Evolutionary conservation across 1,140 invertebrate genomes (phyloP).

Genomic region (Diprion similis): DNA sequence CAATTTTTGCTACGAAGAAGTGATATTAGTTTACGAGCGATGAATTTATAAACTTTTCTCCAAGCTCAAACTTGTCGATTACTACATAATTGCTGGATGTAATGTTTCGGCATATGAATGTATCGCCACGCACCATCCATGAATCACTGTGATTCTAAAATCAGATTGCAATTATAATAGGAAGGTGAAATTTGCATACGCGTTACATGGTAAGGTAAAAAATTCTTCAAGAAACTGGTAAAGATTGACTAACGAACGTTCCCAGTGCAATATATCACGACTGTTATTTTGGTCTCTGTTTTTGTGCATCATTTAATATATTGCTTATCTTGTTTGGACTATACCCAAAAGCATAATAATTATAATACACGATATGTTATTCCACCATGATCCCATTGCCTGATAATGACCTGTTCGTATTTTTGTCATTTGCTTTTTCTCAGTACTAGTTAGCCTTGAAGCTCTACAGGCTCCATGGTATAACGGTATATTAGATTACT

Average conservation of each 20-base stretch:
- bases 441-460: slow-evolving; percentile 33
- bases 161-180: no score
- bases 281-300: background rate
- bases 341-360: background rate
- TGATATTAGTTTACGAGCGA: no score
- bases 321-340: background rate
- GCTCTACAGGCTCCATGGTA: background rate
- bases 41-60: no score
- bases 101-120: no score
- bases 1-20: no score
- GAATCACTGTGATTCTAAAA: no score
- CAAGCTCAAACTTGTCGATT: no score
- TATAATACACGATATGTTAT: background rate
- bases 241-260: background rate
- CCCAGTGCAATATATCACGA: background rate
- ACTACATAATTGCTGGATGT: no score
- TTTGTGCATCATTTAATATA: background rate
- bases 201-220: background rate
- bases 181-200: no score
- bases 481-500: background rate
- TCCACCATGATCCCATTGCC: background rate
- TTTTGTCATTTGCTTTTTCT: slow-evolving; percentile 26
- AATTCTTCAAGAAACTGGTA: background rate
- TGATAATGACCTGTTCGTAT: background rate
- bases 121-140: no score